phyloP scores from a whole-genome alignment of 1,140 invertebrate genomes.

The Drosophila murphyi region DNA sequence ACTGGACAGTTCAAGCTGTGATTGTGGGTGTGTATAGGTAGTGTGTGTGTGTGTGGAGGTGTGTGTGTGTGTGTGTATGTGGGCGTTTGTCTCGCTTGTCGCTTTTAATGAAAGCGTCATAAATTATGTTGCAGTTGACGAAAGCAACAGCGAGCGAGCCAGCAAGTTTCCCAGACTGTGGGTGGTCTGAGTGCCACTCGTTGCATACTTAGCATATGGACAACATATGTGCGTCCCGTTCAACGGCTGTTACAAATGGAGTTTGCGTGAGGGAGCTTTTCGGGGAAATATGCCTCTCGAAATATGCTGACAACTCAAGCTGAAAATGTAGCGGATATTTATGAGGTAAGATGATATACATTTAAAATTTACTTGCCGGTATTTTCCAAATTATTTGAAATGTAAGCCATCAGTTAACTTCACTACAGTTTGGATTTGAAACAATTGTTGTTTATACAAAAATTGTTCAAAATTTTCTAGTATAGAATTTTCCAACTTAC shows the following conservation, averaged over 20 bases:
- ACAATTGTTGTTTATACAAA: neutral
- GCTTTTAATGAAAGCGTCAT: conserved; percentile 84
- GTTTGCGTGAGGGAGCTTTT: conserved; percentile 4
- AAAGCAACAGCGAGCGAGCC: conserved; percentile 66
- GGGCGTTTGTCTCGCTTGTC: conserved; percentile 79
- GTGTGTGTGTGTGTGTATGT: conserved; percentile 69
- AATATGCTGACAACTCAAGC: conserved; percentile 21
- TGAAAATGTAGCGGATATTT: conserved; percentile 20
- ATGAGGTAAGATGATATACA: neutral
- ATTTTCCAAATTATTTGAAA: too few relatives aligned
- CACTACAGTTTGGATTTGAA: too few relatives aligned
- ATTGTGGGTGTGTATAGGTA: conserved; percentile 63
- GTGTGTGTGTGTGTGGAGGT: conserved; percentile 63
- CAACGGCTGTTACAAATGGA: conserved; percentile 16
- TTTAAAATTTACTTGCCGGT: too few relatives aligned
- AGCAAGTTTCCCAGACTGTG: conserved; percentile 14
- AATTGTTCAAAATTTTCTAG: too few relatives aligned
- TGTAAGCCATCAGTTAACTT: too few relatives aligned
- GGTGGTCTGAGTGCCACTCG: conserved; percentile 28
- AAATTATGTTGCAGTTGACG: conserved; percentile 84
- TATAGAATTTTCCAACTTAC: too few relatives aligned
- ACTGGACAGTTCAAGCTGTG: conserved; percentile 20
- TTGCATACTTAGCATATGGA: conserved; percentile 65
- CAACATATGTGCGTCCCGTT: conserved; percentile 39
- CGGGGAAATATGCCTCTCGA: conserved; percentile 13